These are phyloP conservation scores for Bovichtus variegatus DNA, from an alignment of 2,797 vertebrate genomes.

Conservation along the genomic window DNA sequence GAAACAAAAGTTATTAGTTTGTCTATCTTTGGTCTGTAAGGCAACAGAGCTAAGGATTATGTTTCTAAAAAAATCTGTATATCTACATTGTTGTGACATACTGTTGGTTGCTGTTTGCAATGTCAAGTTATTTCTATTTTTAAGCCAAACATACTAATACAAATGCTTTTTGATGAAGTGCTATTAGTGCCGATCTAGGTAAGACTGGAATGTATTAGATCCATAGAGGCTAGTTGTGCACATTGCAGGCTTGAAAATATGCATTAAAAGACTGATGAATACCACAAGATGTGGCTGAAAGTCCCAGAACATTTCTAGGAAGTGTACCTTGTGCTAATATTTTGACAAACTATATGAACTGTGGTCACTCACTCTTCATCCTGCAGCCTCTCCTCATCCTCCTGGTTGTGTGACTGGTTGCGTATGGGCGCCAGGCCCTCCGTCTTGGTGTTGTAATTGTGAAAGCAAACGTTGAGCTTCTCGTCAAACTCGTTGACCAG, in stretches of 20 bases:
- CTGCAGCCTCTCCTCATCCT: constrained; percentile 92
- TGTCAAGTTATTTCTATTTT: not conserved
- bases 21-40: not conserved
- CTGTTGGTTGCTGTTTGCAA: not conserved
- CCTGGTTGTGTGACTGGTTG: constrained; percentile 89
- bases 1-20: not conserved
- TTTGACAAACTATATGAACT: not conserved
- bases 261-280: not conserved
- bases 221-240: not conserved
- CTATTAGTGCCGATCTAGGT: not conserved
- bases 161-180: not conserved
- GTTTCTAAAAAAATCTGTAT: not conserved
- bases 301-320: not conserved
- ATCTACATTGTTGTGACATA: not conserved
- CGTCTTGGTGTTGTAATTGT: constrained; percentile 96
- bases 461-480: constrained; percentile 96
- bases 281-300: not conserved
- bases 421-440: constrained; percentile 93
- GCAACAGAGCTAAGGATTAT: not conserved
- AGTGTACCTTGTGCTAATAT: not conserved
- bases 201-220: not conserved
- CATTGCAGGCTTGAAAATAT: not conserved
- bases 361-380: constrained; percentile 91
- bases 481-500: constrained; percentile 96
- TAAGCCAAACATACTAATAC: not conserved